Evolutionary conservation across 2,888 invertebrate genomes (phyloP).

Genomic region (Diplazon laetatorius): DNA sequence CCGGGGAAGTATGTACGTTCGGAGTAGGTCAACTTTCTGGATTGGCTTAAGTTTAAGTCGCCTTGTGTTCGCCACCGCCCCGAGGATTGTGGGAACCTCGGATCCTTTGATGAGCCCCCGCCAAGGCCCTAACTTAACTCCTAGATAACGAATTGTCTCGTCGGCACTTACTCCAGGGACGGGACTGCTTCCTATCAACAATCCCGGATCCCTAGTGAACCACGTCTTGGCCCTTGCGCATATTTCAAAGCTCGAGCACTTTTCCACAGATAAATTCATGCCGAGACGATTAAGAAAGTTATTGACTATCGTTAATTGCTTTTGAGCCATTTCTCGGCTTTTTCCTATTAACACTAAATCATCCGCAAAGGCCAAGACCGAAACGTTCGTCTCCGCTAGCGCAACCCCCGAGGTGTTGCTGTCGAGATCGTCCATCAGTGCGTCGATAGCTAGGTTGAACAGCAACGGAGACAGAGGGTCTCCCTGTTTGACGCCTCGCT

Average conservation of each 20-base stretch:
- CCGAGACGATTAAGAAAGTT: background rate
- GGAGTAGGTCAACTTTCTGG: constrained; percentile 36
- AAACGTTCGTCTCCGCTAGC: background rate
- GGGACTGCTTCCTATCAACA: background rate
- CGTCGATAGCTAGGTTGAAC: constrained; percentile 64
- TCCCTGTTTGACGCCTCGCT: constrained; percentile 32
- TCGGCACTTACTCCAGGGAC: background rate
- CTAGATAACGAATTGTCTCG: constrained; percentile 11
- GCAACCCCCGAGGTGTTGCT: background rate
- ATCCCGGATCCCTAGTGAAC: constrained; percentile 39
- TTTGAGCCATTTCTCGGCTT: background rate
- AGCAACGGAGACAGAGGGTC: constrained; percentile 32
- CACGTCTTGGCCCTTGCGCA: constrained; percentile 16
- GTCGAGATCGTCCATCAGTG: constrained; percentile 68
- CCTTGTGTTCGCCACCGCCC: background rate
- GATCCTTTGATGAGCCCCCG: constrained; percentile 15
- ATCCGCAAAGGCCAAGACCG: constrained; percentile 64
- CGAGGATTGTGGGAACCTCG: background rate
- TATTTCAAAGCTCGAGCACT: constrained; percentile 52
- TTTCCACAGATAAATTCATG: constrained; percentile 62
- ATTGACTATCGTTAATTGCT: background rate
- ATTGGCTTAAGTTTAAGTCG: constrained; percentile 41
- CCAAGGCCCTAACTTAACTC: constrained; percentile 15
- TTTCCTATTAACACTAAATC: constrained; percentile 56
- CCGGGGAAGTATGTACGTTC: constrained; percentile 33